These are phyloP conservation scores for Chelonus insularis DNA, from an alignment of 1,140 invertebrate species.

Conservation along the genomic window DNA sequence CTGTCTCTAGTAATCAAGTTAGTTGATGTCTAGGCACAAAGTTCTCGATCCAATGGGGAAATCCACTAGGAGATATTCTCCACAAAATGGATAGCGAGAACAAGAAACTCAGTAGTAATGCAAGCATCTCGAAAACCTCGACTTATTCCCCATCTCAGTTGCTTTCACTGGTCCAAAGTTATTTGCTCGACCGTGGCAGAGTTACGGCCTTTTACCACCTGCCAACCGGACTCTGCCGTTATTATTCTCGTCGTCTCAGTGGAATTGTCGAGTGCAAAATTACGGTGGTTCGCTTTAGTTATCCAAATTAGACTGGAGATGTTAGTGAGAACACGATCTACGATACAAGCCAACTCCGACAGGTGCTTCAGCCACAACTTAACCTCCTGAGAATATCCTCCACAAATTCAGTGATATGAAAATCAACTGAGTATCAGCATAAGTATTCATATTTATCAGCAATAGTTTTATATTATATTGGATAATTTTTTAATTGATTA, in stretches of 20 bases:
- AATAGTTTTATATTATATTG: no score
- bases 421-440: no score
- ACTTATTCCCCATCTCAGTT: constrained; percentile 15
- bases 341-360: constrained; percentile 1
- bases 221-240: constrained; percentile 7
- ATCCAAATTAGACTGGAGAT: constrained; percentile 9
- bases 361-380: not conserved
- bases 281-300: constrained; percentile 3
- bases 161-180: constrained; percentile 15
- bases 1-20: constrained; percentile 22
- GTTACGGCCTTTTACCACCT: constrained; percentile 12
- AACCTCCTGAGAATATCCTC: not conserved
- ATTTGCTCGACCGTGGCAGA: not conserved
- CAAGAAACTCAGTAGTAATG: constrained; percentile 12
- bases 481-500: no score
- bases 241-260: constrained; percentile 1
- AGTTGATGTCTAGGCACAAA: constrained; percentile 16
- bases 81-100: constrained; percentile 16
- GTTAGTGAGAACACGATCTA: constrained; percentile 2
- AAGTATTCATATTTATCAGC: no score
- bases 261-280: constrained; percentile 21
- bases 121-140: not conserved
- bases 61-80: constrained; percentile 23
- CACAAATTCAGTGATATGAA: not conserved
- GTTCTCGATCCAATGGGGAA: constrained; percentile 22